Evolutionary conservation across 2,888 invertebrate species (phyloP), one percentile per base, ranked within the genome.

Genomic region (Biston betularia): DNA sequence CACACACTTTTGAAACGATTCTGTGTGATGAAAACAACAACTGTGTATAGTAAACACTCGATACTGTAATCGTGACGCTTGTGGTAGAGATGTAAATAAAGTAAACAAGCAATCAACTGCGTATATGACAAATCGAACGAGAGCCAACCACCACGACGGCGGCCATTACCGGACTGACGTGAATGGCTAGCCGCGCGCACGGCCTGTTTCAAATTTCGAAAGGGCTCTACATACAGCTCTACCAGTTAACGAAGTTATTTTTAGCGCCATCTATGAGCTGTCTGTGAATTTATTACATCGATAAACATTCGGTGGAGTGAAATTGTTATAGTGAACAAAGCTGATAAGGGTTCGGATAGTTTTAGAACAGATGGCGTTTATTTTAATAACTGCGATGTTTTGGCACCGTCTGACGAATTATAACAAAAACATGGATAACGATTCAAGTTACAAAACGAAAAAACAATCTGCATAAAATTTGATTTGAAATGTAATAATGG

Each of bases 91-190:
- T 88, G 87, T 87, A 89, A 91, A 89, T 89, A 90, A 92, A 84
- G 92, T 93, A 92, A 93, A 92, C 92, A 93, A 90, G 84, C 80
- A 84, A 87, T 88, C 81, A 86, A 86, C 85, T 80, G 79, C 81
- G 75, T 73, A 75, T 68, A 73, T 68, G 80, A 72, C 79, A 75
- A 83, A 75, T 77, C 73, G 73, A 72, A 75, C 79, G 70, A 74
- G 68, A 86, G 70, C 82, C 84, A 83, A 86, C 92, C 89, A 89
- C 91, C 88, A 77, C 86, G 82, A 72, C 80, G 89, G 93, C 93
- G 85, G 93, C 93, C 94, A 94, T 94, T 93, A 92, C 92, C 90
- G 86, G 87, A 94, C 93, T 93, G 88, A 38, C 38, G 38, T 38
- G 38, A 38, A 38, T 38, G 38, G 38, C 38, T 38, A 9, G 38